Base-by-base conservation (phyloP, 2,888 invertebrate species). In the Phortica magna region DNA sequence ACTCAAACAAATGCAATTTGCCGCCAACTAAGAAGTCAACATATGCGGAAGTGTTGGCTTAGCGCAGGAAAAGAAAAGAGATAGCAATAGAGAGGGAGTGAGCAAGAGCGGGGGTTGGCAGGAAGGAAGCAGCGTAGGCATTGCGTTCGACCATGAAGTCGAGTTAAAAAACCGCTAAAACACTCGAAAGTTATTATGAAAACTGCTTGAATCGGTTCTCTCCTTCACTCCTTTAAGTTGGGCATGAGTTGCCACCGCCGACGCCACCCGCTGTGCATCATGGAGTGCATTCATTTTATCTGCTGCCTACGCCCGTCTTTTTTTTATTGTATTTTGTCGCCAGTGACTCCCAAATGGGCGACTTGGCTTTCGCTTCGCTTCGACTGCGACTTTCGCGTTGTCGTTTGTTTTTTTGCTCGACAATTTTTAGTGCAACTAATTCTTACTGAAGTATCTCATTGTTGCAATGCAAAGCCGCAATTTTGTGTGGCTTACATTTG, bases 401-500 rank as follows among this genome's bases (percentile, higher is more conserved):
- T 31, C 31, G 31, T 31, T 31, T 31, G 5, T 17, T 65, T 65
- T 31, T 65, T 12, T 5, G 17, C 19, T 65, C 31, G 39, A n/a
- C 65, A 65, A 19, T 39, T 65, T 88, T 86, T 86, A 86, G 88
- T 88, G 87, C 86, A 88, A 88, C 86, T 86, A 87, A 87, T 87
- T 87, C 88, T 85, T 87, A 88, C 85, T 83, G 86, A 88, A 87
- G 86, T 88, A 88, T 88, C 86, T 88, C 88, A 89, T 87, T 87
- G 86, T 87, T 84, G 86, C 87, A 80, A 80, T 82, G 83, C 81
- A 84, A 87, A 88, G 85, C 86, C 89, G 89, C 88, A 88, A 87
- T 88, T 87, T 88, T 80, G 86, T 87, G 81, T 82, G 88, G 81
- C 79, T 78, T 80, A 78, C 84, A 78, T 67, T 57, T 61, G 75